Conservation (phyloP, 2,797 vertebrate species). For the Anolis apletophallus region DNA sequence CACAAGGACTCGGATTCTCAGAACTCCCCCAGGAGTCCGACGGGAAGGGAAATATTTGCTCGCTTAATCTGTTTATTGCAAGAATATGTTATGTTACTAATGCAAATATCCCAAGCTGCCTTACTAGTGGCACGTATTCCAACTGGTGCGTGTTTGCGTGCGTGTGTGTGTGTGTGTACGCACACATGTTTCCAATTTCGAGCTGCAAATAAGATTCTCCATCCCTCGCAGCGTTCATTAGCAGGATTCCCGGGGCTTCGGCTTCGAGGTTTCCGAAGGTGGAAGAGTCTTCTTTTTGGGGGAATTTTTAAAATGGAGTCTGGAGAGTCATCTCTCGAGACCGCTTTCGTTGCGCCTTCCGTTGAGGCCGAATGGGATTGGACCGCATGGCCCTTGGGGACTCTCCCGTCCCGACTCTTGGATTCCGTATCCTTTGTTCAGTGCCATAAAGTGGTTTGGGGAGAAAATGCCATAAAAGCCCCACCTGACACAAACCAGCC, state of each 20-base stretch:
- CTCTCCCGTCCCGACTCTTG: no score
- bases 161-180: background rate
- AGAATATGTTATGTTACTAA: conserved; percentile 55
- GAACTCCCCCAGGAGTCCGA: background rate
- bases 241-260: conserved; percentile 43
- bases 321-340: no score
- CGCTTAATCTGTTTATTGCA: conserved; percentile 54
- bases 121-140: conserved; percentile 62
- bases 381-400: no score
- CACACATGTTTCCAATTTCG: conserved; percentile 60
- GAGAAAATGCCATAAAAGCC: conserved; percentile 13
- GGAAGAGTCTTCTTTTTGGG: no score
- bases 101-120: conserved; percentile 51
- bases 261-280: conserved; percentile 8
- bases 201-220: conserved; percentile 67
- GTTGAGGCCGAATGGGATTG: no score
- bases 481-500: conserved; percentile 46
- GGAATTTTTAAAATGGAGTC: no score
- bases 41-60: conserved; percentile 53
- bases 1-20: conserved; percentile 30
- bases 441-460: conserved; percentile 36
- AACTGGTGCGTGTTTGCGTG: conserved; percentile 21
- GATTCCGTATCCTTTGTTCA: background rate
- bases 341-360: no score
- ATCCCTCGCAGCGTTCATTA: conserved; percentile 57